These are phyloP conservation scores for Oscheius sp. DNA, from an alignment of 2,888 invertebrate genomes.

Conservation along the genomic window DNA sequence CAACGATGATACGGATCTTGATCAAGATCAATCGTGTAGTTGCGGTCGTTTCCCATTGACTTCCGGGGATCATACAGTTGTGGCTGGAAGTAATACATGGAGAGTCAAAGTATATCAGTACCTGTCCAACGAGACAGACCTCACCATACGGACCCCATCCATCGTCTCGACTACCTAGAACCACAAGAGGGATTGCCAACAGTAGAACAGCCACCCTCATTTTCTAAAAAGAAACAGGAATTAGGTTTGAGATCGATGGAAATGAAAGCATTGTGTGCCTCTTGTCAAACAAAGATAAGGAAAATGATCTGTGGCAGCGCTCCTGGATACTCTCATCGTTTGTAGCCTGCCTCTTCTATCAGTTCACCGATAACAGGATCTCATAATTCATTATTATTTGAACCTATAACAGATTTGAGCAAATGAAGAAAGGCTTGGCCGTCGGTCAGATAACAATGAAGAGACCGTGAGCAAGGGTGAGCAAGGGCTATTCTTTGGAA, in stretches of 20 bases:
- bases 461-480: neutral
- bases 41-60: neutral
- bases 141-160: slow-evolving; percentile 42
- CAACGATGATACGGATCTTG: slow-evolving; percentile 30
- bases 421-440: too few relatives aligned
- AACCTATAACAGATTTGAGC: too few relatives aligned
- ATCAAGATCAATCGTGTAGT: slow-evolving; percentile 38
- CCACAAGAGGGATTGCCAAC: neutral
- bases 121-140: slow-evolving; percentile 38
- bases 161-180: slow-evolving; percentile 7
- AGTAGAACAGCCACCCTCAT: slow-evolving; percentile 12
- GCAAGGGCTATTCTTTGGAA: slow-evolving; percentile 7
- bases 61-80: slow-evolving; percentile 34
- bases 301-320: slow-evolving; percentile 29
- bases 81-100: slow-evolving; percentile 9
- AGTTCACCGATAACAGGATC: too few relatives aligned
- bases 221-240: slow-evolving; percentile 1
- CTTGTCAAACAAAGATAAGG: neutral
- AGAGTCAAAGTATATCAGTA: neutral
- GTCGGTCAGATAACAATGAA: neutral
- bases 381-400: too few relatives aligned
- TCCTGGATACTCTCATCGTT: neutral
- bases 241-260: neutral
- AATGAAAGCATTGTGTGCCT: neutral
- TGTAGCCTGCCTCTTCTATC: too few relatives aligned